These are phyloP conservation scores for Stercorarius parasiticus DNA, from an alignment of 2,113 vertebrate genomes.

Conservation along the genomic window DNA sequence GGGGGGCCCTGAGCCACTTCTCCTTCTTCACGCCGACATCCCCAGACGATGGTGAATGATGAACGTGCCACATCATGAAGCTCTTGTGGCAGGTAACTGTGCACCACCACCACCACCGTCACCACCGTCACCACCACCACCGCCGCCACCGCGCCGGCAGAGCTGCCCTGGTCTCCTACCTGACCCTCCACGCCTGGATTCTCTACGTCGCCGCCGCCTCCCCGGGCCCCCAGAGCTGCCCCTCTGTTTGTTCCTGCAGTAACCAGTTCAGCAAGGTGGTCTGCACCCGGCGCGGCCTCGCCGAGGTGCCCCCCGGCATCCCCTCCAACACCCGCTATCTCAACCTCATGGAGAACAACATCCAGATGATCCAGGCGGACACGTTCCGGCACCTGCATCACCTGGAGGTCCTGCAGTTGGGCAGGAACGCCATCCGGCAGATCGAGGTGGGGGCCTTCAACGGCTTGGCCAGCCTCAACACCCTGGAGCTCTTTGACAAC, in stretches of 20 bases:
- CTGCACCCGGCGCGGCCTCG: constrained; percentile 90
- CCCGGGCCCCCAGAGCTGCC: constrained; percentile 90
- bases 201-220: constrained; percentile 79
- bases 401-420: constrained; percentile 96
- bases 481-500: constrained; percentile 97
- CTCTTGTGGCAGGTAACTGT: constrained; percentile 97
- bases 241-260: constrained; percentile 93
- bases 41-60: constrained; percentile 96
- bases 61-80: constrained; percentile 99
- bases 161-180: constrained; percentile 89
- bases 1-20: constrained; percentile 73
- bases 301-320: constrained; percentile 90
- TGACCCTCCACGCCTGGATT: constrained; percentile 90
- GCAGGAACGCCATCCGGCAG: constrained; percentile 94
- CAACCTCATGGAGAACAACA: constrained; percentile 99
- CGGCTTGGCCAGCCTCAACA: constrained; percentile 96
- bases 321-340: constrained; percentile 93
- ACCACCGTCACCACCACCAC: neutral
- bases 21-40: constrained; percentile 82
- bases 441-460: constrained; percentile 98
- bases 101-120: constrained; percentile 76
- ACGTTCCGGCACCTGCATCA: constrained; percentile 95
- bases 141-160: constrained; percentile 80
- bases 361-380: constrained; percentile 94
- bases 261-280: constrained; percentile 98